Conservation (phyloP, 1,140 invertebrate species). For the Drosophila serrata region DNA sequence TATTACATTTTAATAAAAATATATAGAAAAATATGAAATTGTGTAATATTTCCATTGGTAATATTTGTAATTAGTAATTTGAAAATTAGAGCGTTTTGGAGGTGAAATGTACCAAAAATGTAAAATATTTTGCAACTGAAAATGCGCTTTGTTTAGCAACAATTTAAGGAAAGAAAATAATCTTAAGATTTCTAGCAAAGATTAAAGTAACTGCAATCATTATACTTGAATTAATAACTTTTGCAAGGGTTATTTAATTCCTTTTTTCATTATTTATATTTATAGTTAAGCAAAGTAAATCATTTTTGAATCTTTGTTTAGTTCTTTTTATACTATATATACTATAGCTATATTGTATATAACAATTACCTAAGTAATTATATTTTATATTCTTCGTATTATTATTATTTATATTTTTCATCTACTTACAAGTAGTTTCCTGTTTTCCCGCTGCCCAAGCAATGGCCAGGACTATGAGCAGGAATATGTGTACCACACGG, state of each 20-base stretch:
- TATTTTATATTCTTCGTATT: no score
- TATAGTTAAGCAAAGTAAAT: no score
- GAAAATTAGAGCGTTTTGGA: no score
- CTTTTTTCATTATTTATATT: no score
- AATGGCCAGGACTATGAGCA: slow-evolving; percentile 1
- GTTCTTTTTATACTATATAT: no score
- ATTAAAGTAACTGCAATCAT: not conserved
- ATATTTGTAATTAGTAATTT: not conserved
- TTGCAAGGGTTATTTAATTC: no score
- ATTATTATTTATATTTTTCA: no score
- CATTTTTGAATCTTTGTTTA: no score
- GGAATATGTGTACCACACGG: slow-evolving; percentile 1
- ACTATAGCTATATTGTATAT: no score
- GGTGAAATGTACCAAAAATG: not conserved
- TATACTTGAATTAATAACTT: no score
- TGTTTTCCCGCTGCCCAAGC: slow-evolving; percentile 13
- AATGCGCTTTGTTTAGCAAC: not conserved
- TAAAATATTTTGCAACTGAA: not conserved
- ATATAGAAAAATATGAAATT: no score
- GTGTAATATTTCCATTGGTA: no score
- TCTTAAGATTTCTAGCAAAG: not conserved
- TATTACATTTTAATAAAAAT: not conserved
- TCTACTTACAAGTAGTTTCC: slow-evolving; percentile 24
- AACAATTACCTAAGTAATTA: not conserved
- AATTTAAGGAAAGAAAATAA: not conserved